Evolutionary conservation across 2,888 invertebrate species (phyloP), one percentile per base, ranked within the genome.

Genomic region (Physocephala rufipes): DNA sequence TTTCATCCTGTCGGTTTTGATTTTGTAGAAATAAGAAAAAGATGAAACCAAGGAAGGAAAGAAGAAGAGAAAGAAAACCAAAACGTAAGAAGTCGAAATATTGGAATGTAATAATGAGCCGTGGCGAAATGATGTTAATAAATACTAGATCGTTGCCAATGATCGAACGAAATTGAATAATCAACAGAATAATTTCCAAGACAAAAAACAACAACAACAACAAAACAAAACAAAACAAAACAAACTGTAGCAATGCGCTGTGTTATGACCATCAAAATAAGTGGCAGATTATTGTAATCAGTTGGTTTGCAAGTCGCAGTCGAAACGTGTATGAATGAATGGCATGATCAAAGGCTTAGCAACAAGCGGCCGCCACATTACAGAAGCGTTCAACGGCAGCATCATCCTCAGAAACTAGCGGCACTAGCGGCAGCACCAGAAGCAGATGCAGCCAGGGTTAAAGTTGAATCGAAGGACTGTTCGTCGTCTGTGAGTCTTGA

Each of bases 401-500:
- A 26, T 24, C 58, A 45, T 12, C 24, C 62, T 36, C 36, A 21
- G 19, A 9, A 62, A 61, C 9, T 12, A 19, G 19, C 28, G 13
- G 61, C 45, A 47, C 21, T 12, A 45, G 45, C 58, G 30, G 49
- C 58, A 68, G 67, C 59, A 68, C 59, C 61, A 30, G 67, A 58
- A 68, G 67, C 67, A 68, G 67, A 59, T 68, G 61, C 67, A 59
- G 49, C 47, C 47, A 30, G 49, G 67, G 67, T 61, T 68, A 68
- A 68, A 68, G 67, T 68, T 68, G 47, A 68, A 13, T 30, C 16
- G 19, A 28, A 28, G 26, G 16, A n/a, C 65, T 16, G 26, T 16
- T 21, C 36, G 36, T 9, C 4, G 36, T 36, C 5, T 4, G 5
- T 36, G 4, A 9, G 9, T 4, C 36, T 9, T 36, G 36, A 36